Base-by-base conservation (phyloP, 2,797 vertebrate genomes). In the Lutjanus campechanus region DNA sequence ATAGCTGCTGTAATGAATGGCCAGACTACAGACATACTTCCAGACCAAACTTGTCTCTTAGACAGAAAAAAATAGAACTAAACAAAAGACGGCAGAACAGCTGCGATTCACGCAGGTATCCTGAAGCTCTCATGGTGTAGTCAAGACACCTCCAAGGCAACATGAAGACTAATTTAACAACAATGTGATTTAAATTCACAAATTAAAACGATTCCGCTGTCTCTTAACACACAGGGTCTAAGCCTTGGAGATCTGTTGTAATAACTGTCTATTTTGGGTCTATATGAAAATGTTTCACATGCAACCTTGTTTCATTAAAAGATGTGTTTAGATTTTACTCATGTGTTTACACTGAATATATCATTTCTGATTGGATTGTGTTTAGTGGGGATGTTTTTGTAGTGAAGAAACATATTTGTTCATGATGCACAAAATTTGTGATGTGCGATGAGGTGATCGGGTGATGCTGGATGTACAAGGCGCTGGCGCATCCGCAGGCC, bases 1-100 rank as follows among this genome's bases (percentile, higher is more conserved):
- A 91, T 91, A 91, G 88, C 83, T 61, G 79, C 83, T 84, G 84
- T 88, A 90, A 91, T 85, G 86, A 92, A 86, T 67, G 70, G 64
- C 71, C 79, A 51, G 66, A 81, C 85, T 58, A 63, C 78, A 87
- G 78, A 81, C 85, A 89, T 88, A 86, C 82, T 85, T 89, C 25
- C 1, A 71, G 72, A 87, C 87, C 69, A 75, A 76, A 73, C 83
- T 78, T 72, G 84, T 89, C 76, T 89, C 85, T 88, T 59, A 73
- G 83, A 85, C 20, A 47, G 59, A 72, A 56, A 73, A 54, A 77
- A 81, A 71, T 76, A 54, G 74, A 61, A n/a, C 25, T 43, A 83
- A 68, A 29, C 46, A 29, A 79, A 64, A 69, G 36, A 73, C 20
- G 46, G 4, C 5, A 29, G 15, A 69, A 15, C 50, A 69, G 64